Evolutionary conservation across 2,888 invertebrate genomes (phyloP).

Genomic region (Bhutanitis thaidina): DNA sequence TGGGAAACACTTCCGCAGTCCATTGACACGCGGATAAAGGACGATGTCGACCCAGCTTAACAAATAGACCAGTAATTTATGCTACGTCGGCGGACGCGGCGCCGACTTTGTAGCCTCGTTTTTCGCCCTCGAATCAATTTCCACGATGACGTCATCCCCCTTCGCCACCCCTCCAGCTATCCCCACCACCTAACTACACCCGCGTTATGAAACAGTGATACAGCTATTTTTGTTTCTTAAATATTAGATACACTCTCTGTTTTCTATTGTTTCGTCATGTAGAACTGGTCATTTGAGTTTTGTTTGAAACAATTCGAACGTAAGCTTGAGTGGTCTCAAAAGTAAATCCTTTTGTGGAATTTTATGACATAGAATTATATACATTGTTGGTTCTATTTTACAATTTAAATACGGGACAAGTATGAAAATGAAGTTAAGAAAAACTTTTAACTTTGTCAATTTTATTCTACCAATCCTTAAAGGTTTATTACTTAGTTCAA

Average conservation of each 20-base stretch:
- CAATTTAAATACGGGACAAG: no score
- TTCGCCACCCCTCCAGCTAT: slow-evolving; percentile 31
- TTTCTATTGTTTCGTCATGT: not conserved
- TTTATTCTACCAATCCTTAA: no score
- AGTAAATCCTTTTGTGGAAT: no score
- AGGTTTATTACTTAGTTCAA: no score
- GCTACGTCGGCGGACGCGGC: slow-evolving; percentile 52
- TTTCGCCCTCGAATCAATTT: slow-evolving; percentile 74
- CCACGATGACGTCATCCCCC: slow-evolving; percentile 63
- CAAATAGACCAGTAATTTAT: slow-evolving; percentile 68
- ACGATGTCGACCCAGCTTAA: slow-evolving; percentile 45
- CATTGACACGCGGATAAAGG: slow-evolving; percentile 12
- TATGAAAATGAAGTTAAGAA: no score
- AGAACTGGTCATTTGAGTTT: not conserved
- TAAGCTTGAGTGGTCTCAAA: not conserved
- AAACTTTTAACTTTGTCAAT: no score
- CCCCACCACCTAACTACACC: slow-evolving; percentile 25
- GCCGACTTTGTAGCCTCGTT: slow-evolving; percentile 65
- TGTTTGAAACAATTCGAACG: slow-evolving; percentile 8
- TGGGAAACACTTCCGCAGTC: slow-evolving; percentile 6
- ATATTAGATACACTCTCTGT: slow-evolving; percentile 2
- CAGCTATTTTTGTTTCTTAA: slow-evolving; percentile 51
- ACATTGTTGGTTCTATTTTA: no score
- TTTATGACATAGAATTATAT: no score
- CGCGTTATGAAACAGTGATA: slow-evolving; percentile 40